Conservation (phyloP, 2,797 vertebrate genomes). For the Enteromius argenteus region DNA sequence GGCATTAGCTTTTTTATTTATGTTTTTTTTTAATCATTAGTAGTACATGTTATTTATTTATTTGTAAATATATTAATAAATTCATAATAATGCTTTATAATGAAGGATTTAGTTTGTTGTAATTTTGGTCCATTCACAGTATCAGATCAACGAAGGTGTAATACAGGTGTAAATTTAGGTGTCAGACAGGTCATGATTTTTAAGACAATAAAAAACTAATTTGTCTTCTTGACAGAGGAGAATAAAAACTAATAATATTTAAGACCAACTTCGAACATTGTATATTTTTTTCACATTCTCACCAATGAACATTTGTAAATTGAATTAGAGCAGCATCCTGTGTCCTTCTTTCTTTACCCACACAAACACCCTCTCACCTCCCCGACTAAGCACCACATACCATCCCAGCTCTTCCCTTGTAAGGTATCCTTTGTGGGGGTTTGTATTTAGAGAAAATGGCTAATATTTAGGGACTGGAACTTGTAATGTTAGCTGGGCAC, state of each 20-base stretch:
- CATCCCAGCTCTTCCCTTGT: constrained; percentile 78
- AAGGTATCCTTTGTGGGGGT: constrained; percentile 82
- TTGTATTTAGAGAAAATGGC: constrained; percentile 86
- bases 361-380: constrained; percentile 49
- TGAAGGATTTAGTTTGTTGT: not conserved
- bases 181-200: not conserved
- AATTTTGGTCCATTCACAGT: not conserved
- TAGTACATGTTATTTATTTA: not conserved
- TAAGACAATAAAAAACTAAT: not conserved
- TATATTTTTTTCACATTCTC: not conserved
- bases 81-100: not conserved
- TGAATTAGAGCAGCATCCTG: constrained; percentile 47
- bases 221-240: not conserved
- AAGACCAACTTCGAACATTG: not conserved
- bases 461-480: constrained; percentile 86
- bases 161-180: not conserved
- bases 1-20: not conserved
- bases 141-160: not conserved
- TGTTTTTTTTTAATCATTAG: too few species aligned
- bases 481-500: constrained; percentile 84
- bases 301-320: constrained; percentile 39
- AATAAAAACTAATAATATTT: not conserved
- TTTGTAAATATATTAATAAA: not conserved
- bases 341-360: constrained; percentile 34
- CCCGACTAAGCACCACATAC: constrained; percentile 68